Base-by-base conservation (phyloP, 2,113 vertebrate genomes). In the Zingel zingel region DNA sequence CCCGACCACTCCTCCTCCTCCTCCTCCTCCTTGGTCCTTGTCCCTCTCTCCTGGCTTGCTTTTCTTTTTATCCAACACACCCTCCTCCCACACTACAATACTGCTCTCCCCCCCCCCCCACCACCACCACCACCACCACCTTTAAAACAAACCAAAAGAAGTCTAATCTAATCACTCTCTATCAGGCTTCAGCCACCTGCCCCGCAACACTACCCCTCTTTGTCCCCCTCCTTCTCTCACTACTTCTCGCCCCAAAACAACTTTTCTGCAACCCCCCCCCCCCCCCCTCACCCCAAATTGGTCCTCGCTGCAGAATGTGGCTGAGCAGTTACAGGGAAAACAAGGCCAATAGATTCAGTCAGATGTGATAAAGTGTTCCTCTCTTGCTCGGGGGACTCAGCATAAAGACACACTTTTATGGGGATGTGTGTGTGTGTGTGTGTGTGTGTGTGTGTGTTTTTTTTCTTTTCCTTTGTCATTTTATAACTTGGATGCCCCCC, bases 371-470 rank as follows among this genome's bases (percentile, higher is more conserved):
- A 89, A 91, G 82, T 69, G 79, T 82, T 74, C 85, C 82, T 85
- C 80, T 88, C 75, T 86, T 66, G 86, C 81, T 91, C 65, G 53
- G 79, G 84, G 86, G 86, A 75, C 76, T 91, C 75, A 74, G 84
- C 86, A 89, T 92, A 86, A 88, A 91, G 88, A 90, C 88, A 87
- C 77, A 73, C 81, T 90, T 89, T 88, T 79, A 90, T 84, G 85
- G 86, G 86, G 82, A 62, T 67, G 86, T 70, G 18, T 16, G 58
- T 73, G 5, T 54, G 53, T 54, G 21, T 62, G 21, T 63, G 0
- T 21, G 36, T 36, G 33, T 36, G 33, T 36, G 33, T 30, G 30
- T 30, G 30, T 30, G 3, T 30, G 3, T 30, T 65, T 11, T 18
- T 48, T 58, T 61, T 45, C 4, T 59, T 23, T 9, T 3, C 57